Evolutionary conservation across 2,888 invertebrate genomes (phyloP).

Genomic region (Hedychridium roseum): DNA sequence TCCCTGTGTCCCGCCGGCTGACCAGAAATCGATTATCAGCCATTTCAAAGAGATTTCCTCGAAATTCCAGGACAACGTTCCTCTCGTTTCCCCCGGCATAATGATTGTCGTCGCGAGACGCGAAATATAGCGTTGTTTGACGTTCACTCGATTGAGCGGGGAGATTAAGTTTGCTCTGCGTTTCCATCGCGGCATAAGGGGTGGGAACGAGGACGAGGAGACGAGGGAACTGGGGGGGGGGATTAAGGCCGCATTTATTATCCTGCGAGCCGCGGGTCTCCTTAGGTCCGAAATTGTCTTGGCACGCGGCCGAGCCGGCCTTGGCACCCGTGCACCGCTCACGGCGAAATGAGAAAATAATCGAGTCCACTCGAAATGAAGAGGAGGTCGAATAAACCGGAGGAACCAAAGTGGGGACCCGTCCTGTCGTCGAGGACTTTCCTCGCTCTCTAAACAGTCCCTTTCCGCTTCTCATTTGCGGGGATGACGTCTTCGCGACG

Average conservation of each 20-base stretch:
- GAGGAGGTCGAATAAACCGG: constrained; percentile 37
- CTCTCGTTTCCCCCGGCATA: too few relatives aligned
- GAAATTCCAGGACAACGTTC: too few relatives aligned
- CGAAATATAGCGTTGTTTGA: too few relatives aligned
- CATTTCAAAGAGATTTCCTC: too few relatives aligned
- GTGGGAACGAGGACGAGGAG: too few relatives aligned
- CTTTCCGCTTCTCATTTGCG: constrained; percentile 7
- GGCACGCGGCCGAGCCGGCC: constrained; percentile 39
- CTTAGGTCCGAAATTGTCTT: constrained; percentile 40
- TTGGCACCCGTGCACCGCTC: constrained; percentile 18
- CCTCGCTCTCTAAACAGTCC: constrained; percentile 4
- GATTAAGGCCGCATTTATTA: constrained; percentile 48
- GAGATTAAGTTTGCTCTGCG: too few relatives aligned
- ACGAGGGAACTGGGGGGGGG: constrained; percentile 15
- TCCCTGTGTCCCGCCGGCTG: too few relatives aligned
- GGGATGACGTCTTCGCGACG: constrained; percentile 9
- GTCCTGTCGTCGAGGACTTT: constrained; percentile 3
- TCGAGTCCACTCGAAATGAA: constrained; percentile 47
- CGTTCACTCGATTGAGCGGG: too few relatives aligned
- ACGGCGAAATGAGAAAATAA: constrained; percentile 51
- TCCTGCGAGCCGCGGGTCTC: too few relatives aligned
- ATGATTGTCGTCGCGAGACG: too few relatives aligned
- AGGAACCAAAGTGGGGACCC: background rate
- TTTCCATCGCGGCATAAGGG: too few relatives aligned
- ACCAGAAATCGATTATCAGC: too few relatives aligned